Conservation (phyloP, 1,140 invertebrate species). For the Pararge aegeria region DNA sequence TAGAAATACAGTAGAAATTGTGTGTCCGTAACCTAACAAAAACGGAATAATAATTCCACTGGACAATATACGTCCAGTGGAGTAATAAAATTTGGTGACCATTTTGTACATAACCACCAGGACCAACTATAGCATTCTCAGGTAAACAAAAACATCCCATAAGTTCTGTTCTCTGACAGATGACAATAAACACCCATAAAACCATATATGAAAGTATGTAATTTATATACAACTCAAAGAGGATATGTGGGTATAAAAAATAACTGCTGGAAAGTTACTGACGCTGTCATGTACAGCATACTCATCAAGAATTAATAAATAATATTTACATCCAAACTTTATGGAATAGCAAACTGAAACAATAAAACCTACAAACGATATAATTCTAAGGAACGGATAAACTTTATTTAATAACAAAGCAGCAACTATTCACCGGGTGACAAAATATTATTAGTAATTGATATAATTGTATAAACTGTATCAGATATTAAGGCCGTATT, state of each 20-base stretch:
- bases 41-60: neutral
- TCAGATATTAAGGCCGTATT: conserved; percentile 15
- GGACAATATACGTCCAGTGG: too few relatives aligned
- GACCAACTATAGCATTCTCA: neutral
- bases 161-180: conserved; percentile 11
- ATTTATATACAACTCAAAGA: conserved; percentile 3
- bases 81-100: neutral
- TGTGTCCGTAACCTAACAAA: neutral
- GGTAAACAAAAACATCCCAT: conserved; percentile 8
- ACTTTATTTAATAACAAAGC: neutral
- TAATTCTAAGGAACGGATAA: too few relatives aligned
- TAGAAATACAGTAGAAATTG: too few relatives aligned
- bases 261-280: conserved; percentile 4
- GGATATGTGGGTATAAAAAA: conserved; percentile 6
- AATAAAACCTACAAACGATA: neutral
- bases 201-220: conserved; percentile 13
- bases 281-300: neutral
- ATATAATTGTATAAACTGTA: conserved; percentile 22
- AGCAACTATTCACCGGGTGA: conserved; percentile 18
- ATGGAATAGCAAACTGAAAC: neutral
- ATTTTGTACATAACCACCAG: neutral
- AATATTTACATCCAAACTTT: neutral
- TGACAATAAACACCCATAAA: conserved; percentile 6
- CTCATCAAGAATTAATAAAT: neutral
- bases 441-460: conserved; percentile 9